A percentile compares a stretch with the other conserved stretches of the same genome.
phyloP scores from a whole-genome alignment of 1,140 invertebrate species.

The Neodiprion virginianus region DNA sequence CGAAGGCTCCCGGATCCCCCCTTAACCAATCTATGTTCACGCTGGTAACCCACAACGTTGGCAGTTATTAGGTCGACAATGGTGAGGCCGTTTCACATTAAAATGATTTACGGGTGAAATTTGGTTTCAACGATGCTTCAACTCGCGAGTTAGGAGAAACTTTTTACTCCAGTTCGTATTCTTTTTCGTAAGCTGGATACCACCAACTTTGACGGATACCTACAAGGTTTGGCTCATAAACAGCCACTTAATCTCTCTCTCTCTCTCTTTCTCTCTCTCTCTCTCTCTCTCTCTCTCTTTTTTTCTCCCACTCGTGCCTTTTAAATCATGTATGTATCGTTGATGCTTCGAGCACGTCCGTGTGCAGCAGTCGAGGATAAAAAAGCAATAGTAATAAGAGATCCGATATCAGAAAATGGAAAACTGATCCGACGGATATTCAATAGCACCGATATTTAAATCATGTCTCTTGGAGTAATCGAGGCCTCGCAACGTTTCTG shows the following conservation, averaged over 20 bases:
- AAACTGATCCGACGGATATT: constrained; percentile 9
- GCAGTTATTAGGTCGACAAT: too few relatives aligned
- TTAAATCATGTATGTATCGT: constrained; percentile 29
- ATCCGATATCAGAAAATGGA: constrained; percentile 15
- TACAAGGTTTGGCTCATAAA: background rate
- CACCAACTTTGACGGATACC: too few relatives aligned
- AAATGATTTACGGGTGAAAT: too few relatives aligned
- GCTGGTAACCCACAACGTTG: too few relatives aligned
- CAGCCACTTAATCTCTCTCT: background rate
- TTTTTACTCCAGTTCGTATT: too few relatives aligned
- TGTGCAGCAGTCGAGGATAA: background rate
- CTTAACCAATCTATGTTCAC: too few relatives aligned
- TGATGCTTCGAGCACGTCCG: constrained; percentile 14
- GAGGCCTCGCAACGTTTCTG: background rate
- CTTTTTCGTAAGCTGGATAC: too few relatives aligned
- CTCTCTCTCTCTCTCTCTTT: constrained; percentile 11
- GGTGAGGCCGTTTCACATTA: too few relatives aligned
- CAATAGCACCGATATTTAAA: background rate
- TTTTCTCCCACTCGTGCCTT: constrained; percentile 10
- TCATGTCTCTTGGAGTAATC: background rate
- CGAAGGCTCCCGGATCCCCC: too few relatives aligned
- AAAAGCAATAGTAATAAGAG: background rate
- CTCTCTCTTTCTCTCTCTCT: constrained; percentile 13
- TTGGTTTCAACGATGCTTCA: too few relatives aligned
- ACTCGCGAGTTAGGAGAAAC: too few relatives aligned